A percentile compares a stretch with the other conserved stretches of the same genome.
Conservation (phyloP, 2,797 vertebrate genomes). For the Xenopus petersii region DNA sequence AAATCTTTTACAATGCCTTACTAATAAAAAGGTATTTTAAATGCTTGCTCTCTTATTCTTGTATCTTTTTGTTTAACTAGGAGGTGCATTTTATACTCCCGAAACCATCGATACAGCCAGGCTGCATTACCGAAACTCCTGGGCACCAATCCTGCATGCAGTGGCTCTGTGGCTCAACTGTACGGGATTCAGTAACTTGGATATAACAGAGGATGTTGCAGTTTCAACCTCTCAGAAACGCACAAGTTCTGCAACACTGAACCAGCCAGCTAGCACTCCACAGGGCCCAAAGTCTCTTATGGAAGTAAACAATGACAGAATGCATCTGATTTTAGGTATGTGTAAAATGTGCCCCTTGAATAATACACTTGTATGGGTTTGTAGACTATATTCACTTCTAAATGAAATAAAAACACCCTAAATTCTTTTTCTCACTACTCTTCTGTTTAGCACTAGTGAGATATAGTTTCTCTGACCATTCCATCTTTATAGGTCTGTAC, state of each 20-base stretch:
- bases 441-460: too few species aligned
- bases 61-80: slow-evolving; percentile 58
- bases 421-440: too few species aligned
- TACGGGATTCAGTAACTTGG: slow-evolving; percentile 78
- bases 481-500: too few species aligned
- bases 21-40: too few species aligned
- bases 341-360: background rate
- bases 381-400: too few species aligned
- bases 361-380: too few species aligned
- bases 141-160: slow-evolving; percentile 92
- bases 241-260: slow-evolving; percentile 58
- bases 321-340: slow-evolving; percentile 95
- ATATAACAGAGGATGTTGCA: slow-evolving; percentile 67
- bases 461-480: too few species aligned
- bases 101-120: slow-evolving; percentile 97
- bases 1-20: too few species aligned
- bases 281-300: slow-evolving; percentile 70
- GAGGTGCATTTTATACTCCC: slow-evolving; percentile 96
- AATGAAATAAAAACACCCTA: too few species aligned
- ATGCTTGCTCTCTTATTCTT: too few species aligned
- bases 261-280: slow-evolving; percentile 66
- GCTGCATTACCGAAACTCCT: slow-evolving; percentile 91
- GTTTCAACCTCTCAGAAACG: slow-evolving; percentile 64
- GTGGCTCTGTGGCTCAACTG: slow-evolving; percentile 91
- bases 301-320: slow-evolving; percentile 86